Evolutionary conservation across 1,140 invertebrate species (phyloP).

Genomic region (Platyscapa corneri): DNA sequence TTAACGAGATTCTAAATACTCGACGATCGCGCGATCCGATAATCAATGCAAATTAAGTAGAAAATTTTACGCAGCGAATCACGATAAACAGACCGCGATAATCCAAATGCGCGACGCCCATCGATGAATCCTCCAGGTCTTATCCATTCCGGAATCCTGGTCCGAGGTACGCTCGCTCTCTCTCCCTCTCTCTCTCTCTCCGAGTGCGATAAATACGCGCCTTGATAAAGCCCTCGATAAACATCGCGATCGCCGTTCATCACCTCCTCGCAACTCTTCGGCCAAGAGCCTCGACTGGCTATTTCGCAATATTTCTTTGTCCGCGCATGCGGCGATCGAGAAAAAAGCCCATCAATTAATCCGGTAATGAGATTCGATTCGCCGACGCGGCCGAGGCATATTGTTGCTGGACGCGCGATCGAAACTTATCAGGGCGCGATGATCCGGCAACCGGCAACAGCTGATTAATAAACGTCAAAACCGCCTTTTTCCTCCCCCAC

Average conservation of each 20-base stretch:
- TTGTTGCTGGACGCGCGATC: background rate
- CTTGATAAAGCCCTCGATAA: too few relatives aligned
- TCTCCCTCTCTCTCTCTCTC: too few relatives aligned
- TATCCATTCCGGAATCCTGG: background rate
- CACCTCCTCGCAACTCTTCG: background rate
- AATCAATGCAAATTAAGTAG: conserved; percentile 32
- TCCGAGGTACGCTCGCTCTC: background rate
- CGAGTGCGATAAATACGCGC: background rate
- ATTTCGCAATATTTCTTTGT: background rate
- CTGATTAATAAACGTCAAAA: background rate
- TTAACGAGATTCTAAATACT: background rate
- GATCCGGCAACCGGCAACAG: background rate
- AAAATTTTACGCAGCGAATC: background rate
- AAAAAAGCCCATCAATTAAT: background rate
- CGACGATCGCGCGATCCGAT: background rate
- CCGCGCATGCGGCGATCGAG: background rate
- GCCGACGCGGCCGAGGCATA: background rate
- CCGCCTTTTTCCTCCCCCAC: background rate
- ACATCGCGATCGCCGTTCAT: conserved; percentile 1
- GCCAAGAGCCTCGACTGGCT: background rate
- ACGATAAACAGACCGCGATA: conserved; percentile 2
- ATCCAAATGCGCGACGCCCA: conserved; percentile 23
- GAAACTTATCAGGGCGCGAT: background rate
- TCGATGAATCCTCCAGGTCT: conserved; percentile 11
- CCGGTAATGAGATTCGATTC: conserved; percentile 15